These are phyloP conservation scores for Gavialis gangeticus DNA, from an alignment of 2,113 vertebrate genomes.

Conservation along the genomic window DNA sequence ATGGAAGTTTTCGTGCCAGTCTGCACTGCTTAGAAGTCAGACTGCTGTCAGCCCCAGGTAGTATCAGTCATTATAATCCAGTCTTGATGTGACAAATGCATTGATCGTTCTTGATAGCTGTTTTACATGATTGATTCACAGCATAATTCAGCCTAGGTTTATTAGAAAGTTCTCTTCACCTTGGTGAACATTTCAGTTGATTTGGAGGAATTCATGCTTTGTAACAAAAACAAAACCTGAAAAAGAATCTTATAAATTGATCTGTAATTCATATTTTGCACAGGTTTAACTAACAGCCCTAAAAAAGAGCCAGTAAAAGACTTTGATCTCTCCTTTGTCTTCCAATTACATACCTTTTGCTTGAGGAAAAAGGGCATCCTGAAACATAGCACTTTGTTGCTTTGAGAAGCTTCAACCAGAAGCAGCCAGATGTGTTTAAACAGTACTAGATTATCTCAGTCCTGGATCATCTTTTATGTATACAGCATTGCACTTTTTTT, in stretches of 20 bases:
- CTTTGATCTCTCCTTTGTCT: slow-evolving; percentile 43
- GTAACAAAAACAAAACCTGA: slow-evolving; percentile 44
- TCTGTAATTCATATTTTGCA: slow-evolving; percentile 71
- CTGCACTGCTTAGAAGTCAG: slow-evolving; percentile 24
- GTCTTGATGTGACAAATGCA: slow-evolving; percentile 62
- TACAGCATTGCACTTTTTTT: neutral
- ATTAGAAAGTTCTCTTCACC: slow-evolving; percentile 28
- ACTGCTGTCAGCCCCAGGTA: neutral
- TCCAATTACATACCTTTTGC: neutral
- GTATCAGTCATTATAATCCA: slow-evolving; percentile 18
- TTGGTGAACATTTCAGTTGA: slow-evolving; percentile 7
- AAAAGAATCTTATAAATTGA: slow-evolving; percentile 37
- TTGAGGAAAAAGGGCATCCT: neutral
- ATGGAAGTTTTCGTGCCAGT: slow-evolving; percentile 14
- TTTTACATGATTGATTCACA: slow-evolving; percentile 62
- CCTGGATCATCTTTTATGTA: neutral
- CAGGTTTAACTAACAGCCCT: slow-evolving; percentile 61
- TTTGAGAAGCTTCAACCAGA: neutral
- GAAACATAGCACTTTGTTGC: neutral
- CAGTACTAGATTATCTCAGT: neutral
- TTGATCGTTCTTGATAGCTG: slow-evolving; percentile 54
- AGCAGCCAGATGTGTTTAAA: neutral
- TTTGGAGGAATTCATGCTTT: slow-evolving; percentile 1
- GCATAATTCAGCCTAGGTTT: neutral
- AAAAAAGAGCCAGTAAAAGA: neutral